Evolutionary conservation across 2,797 vertebrate species (phyloP).

Genomic region (Aplochiton taeniatus): DNA sequence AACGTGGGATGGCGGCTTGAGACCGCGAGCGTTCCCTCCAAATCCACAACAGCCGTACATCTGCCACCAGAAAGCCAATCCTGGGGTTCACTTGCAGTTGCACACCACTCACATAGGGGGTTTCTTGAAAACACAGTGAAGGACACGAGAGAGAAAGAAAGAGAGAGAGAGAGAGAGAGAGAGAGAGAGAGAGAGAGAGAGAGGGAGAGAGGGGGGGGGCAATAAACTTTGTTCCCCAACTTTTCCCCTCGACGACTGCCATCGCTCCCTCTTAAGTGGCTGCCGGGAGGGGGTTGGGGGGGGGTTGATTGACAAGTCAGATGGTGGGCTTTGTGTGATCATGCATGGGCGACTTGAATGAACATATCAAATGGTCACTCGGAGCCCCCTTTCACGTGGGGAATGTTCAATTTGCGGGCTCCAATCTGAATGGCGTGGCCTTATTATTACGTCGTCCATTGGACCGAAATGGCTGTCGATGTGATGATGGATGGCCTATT

Average conservation of each 20-base stretch:
- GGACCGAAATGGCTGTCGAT: conserved; percentile 23
- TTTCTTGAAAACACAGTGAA: too few species aligned
- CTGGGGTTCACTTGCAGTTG: too few species aligned
- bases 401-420: conserved; percentile 47
- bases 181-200: too few species aligned
- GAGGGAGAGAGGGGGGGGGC: too few species aligned
- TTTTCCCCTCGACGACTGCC: neutral
- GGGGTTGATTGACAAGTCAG: conserved; percentile 38
- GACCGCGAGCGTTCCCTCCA: too few species aligned
- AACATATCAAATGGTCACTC: conserved; percentile 26
- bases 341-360: conserved; percentile 40
- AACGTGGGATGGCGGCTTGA: too few species aligned
- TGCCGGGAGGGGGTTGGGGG: conserved; percentile 9
- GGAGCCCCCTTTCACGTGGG: conserved; percentile 33
- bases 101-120: too few species aligned
- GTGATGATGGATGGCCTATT: conserved; percentile 46
- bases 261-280: too few species aligned
- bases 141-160: too few species aligned
- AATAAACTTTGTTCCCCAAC: neutral
- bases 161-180: too few species aligned
- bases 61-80: too few species aligned
- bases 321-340: conserved; percentile 23
- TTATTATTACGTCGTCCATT: conserved; percentile 37
- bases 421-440: conserved; percentile 33
- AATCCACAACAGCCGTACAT: too few species aligned